Conservation (phyloP, 30 jellyfish, hydroid and myxozoan species). For the Cassiopea xamachana region DNA sequence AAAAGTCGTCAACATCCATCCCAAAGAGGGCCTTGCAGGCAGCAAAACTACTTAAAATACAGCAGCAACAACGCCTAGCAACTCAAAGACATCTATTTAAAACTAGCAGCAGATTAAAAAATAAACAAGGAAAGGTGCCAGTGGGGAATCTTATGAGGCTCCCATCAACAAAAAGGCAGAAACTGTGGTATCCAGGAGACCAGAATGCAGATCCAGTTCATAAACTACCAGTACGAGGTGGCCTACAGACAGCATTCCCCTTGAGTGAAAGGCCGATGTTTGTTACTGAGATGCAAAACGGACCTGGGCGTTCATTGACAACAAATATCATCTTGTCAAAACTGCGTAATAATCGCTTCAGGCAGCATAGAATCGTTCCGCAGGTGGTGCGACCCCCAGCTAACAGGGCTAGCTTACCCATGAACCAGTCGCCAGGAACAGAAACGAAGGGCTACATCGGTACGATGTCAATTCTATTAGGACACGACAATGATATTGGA, state of each 20-base stretch:
- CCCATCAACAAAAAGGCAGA: conserved; percentile 45
- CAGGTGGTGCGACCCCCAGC: background rate
- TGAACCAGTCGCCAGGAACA: background rate
- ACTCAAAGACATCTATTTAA: background rate
- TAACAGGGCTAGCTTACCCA: background rate
- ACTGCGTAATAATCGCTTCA: conserved; percentile 18
- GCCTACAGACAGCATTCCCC: conserved; percentile 36
- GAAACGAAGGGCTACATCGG: conserved; percentile 21
- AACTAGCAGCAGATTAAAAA: background rate
- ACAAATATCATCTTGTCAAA: conserved; percentile 10
- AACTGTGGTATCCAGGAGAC: conserved; percentile 74
- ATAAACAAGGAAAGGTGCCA: background rate
- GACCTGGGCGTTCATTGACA: conserved; percentile 34
- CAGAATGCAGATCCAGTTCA: background rate
- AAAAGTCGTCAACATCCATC: background rate
- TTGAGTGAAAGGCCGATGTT: conserved; percentile 12
- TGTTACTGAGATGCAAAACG: conserved; percentile 12
- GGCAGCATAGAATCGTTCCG: background rate
- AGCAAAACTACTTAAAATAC: background rate
- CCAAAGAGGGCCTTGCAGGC: background rate
- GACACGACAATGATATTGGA: conserved; percentile 27
- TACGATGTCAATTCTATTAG: conserved; percentile 27
- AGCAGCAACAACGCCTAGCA: conserved; percentile 3
- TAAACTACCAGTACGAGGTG: background rate
- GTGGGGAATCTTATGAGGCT: background rate